Evolutionary conservation across 1,140 invertebrate genomes (phyloP), one percentile per base, ranked within the genome.

Genomic region (Pseudoatta argentina): DNA sequence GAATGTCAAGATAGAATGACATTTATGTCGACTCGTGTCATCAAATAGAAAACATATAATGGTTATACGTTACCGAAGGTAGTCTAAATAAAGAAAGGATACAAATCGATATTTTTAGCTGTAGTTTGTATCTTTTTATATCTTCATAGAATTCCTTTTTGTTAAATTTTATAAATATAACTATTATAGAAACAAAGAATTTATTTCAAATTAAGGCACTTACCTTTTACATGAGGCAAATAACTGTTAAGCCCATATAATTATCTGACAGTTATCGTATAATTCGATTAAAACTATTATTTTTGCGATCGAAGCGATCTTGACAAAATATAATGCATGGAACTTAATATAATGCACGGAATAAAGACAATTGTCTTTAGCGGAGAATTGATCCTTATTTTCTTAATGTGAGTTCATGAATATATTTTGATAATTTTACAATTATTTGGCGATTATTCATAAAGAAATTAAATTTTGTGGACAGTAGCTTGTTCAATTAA

Each of bases 191-290:
- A 73, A 73, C 10, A 27, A 44, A 44, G 27, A 75, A 7, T 1
- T 77, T 27, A 77, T 48, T 27, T 76, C 8, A 63, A 34, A 77
- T 77, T 4, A 77, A 77, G 57, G 57, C 57, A 63, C 39, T 14
- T 18, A 44, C 5, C 3, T 48, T 18, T 44, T 63, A 73, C 2
- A 14, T n/a, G 5, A 12, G 4, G 2, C 0, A 57, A 75, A 73
- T 75, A 39, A 61, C 12, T 63, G 10, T 44, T 18, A 0, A 21
- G 30, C 1, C 16, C 2, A n/a, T 21, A 8, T 21, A 55, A 57
- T 59, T 53, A 30, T 75, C 14, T n/a, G 21, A 34, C 73, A 77
- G 30, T 63, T 63, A 63, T 63, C 8, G 21, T 21, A n/a, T 21
- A 8, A 61, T 6, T 44, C 5, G 57, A 44, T 61, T 34, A 61